Conservation (phyloP, 2,888 invertebrate species). For the Hartigia nigra region DNA sequence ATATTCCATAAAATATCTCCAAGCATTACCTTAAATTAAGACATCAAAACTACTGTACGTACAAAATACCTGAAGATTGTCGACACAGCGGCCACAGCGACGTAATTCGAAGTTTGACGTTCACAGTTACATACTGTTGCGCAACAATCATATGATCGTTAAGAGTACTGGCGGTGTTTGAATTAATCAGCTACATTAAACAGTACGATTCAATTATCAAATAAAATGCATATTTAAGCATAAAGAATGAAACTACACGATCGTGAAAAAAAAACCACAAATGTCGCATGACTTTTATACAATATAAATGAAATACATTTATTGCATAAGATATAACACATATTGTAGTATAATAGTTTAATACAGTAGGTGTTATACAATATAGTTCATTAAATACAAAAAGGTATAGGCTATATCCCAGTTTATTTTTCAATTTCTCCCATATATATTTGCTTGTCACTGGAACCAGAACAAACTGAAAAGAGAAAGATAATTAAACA, state of each 20-base stretch:
- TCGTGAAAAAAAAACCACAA: neutral
- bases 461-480: constrained; percentile 89
- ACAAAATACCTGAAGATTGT: neutral
- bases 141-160: neutral
- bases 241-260: neutral
- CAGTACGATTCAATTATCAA: neutral
- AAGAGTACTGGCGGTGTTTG: neutral
- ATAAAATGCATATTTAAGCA: neutral
- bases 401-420: neutral
- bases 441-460: constrained; percentile 94
- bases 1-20: neutral
- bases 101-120: neutral
- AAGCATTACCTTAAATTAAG: neutral
- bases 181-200: neutral
- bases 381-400: neutral
- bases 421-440: constrained; percentile 86
- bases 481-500: constrained; percentile 38
- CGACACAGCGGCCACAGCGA: neutral
- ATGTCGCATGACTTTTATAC: neutral
- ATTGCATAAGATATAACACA: neutral
- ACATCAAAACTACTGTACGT: neutral
- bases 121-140: neutral
- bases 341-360: neutral
- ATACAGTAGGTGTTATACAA: neutral
- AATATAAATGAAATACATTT: neutral